Evolutionary conservation across 1,140 invertebrate species (phyloP).

Genomic region (Euura lappo): DNA sequence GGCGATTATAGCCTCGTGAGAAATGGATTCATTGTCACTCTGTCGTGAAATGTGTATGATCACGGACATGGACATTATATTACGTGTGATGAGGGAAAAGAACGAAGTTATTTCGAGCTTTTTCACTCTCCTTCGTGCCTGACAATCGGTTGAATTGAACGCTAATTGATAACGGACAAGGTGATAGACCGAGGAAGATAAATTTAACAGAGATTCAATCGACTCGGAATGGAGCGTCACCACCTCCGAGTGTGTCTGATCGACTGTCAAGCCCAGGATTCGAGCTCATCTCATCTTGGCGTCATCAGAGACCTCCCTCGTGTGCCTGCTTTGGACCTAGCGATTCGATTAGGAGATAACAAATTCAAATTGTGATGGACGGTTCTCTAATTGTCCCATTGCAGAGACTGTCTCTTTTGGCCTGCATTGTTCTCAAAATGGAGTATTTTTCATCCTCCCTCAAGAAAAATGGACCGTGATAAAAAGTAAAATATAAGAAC

Average conservation of each 20-base stretch:
- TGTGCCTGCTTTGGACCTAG: background rate
- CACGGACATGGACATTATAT: too few relatives aligned
- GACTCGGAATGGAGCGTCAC: slow-evolving; percentile 20
- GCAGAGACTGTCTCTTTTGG: too few relatives aligned
- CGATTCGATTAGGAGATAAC: background rate
- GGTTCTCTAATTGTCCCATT: background rate
- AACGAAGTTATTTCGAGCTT: too few relatives aligned
- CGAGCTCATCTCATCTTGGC: slow-evolving; percentile 1
- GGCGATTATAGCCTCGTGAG: background rate
- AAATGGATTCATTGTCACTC: too few relatives aligned
- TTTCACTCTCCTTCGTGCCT: too few relatives aligned
- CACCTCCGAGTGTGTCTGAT: slow-evolving; percentile 22
- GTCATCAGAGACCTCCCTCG: slow-evolving; percentile 1
- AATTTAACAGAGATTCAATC: slow-evolving; percentile 3
- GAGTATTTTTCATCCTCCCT: too few relatives aligned
- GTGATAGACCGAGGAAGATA: background rate
- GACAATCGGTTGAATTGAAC: background rate
- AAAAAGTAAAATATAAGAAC: background rate
- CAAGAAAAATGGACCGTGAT: too few relatives aligned
- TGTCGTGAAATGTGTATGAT: too few relatives aligned
- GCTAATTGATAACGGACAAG: slow-evolving; percentile 2
- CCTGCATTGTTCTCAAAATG: too few relatives aligned
- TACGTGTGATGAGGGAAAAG: too few relatives aligned
- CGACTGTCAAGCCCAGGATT: background rate
- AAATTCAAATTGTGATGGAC: background rate